These are phyloP conservation scores for Nesidiocoris tenuis DNA, from an alignment of 2,888 invertebrate species.

Conservation along the genomic window DNA sequence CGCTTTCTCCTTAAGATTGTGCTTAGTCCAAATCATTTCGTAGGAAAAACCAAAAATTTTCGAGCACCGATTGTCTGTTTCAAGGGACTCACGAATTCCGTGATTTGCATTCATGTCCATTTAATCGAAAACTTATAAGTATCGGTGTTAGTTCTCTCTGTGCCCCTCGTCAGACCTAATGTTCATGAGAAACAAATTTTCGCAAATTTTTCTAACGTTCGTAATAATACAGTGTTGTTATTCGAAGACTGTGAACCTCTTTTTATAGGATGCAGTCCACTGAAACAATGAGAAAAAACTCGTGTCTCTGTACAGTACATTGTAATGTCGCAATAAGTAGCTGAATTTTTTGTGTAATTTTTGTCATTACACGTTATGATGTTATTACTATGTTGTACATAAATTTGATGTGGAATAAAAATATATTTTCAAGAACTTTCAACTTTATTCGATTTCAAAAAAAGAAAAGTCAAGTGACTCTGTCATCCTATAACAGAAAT, in stretches of 20 bases:
- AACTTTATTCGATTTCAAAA: background rate
- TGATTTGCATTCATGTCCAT: constrained; percentile 35
- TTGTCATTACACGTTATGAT: constrained; percentile 35
- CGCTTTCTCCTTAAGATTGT: no score
- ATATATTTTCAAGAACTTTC: constrained; percentile 34
- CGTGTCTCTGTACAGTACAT: constrained; percentile 14
- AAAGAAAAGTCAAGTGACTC: no score
- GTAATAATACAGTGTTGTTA: background rate
- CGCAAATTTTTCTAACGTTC: constrained; percentile 16
- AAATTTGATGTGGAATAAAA: constrained; percentile 39
- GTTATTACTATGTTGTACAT: constrained; percentile 35
- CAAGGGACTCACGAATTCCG: constrained; percentile 32
- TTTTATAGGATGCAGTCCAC: background rate
- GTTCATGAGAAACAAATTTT: constrained; percentile 14
- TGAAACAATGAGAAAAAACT: constrained; percentile 2
- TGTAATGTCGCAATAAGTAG: constrained; percentile 39
- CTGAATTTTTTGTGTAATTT: constrained; percentile 37
- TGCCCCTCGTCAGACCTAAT: constrained; percentile 39
- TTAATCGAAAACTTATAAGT: constrained; percentile 33
- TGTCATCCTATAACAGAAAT: no score
- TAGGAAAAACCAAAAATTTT: no score
- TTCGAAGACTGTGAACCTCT: constrained; percentile 14
- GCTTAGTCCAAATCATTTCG: no score
- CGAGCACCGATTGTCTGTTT: no score
- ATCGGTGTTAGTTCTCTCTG: constrained; percentile 42